Conservation (phyloP, 2,888 invertebrate genomes). For the Drosophila mettleri region DNA sequence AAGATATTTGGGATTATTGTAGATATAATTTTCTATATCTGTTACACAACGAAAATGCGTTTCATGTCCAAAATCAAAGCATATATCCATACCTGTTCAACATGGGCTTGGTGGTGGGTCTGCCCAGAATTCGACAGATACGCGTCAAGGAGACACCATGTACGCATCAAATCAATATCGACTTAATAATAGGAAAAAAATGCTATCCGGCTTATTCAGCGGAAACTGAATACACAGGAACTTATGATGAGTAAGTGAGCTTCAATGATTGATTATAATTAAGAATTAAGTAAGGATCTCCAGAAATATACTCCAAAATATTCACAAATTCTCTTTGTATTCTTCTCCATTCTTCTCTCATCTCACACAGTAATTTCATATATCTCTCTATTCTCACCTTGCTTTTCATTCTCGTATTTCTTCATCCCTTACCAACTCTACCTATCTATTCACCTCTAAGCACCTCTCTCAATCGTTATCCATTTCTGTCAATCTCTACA, state of each 20-base stretch:
- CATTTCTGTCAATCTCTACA: not conserved
- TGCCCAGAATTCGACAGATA: conserved; percentile 34
- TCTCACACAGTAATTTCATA: not conserved
- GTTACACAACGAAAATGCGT: not conserved
- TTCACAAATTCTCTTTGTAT: not conserved
- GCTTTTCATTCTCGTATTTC: no score
- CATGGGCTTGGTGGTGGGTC: conserved; percentile 18
- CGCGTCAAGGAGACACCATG: conserved; percentile 11
- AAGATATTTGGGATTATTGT: not conserved
- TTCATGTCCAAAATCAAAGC: fast-evolving
- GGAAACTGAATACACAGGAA: fast-evolving
- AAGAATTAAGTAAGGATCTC: no score
- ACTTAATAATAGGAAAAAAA: fast-evolving
- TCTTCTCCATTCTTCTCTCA: no score
- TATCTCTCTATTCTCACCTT: not conserved
- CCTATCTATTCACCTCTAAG: not conserved
- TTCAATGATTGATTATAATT: not conserved
- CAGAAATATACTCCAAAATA: not conserved
- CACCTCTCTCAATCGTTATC: not conserved
- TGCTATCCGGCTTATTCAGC: conserved; percentile 14
- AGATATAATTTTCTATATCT: not conserved
- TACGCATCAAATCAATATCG: not conserved
- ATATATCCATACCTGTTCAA: not conserved
- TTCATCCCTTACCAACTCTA: no score
- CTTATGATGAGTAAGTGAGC: conserved; percentile 4